A percentile compares a stretch with the other conserved stretches of the same genome.
phyloP scores from a whole-genome alignment of 2,113 vertebrate species.

The Delphinapterus leucas region DNA sequence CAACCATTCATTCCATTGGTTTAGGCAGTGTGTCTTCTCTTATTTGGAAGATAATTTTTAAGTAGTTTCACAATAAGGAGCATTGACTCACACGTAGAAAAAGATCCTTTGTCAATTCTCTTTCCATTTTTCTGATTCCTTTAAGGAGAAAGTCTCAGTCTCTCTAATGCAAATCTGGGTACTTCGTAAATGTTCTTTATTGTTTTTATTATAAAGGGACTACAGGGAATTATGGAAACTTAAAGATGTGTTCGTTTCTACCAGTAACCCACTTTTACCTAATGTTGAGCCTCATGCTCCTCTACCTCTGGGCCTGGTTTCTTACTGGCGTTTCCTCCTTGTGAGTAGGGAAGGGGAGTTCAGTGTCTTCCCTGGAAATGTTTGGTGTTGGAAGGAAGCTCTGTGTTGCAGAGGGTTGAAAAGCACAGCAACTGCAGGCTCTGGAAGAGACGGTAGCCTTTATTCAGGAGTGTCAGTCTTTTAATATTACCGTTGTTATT shows the following conservation, averaged over 20 bases:
- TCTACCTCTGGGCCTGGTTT: neutral
- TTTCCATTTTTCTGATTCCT: neutral
- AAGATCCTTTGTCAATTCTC: neutral
- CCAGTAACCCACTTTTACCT: neutral
- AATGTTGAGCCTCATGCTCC: neutral
- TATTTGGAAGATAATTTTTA: neutral
- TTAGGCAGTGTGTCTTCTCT: neutral
- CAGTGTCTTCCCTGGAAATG: neutral
- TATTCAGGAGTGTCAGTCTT: neutral
- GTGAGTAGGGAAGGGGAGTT: neutral
- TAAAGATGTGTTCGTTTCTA: neutral
- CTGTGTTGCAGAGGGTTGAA: neutral
- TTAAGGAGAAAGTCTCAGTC: neutral
- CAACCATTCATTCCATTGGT: neutral
- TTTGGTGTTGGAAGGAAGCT: neutral
- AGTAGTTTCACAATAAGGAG: neutral
- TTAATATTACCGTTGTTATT: neutral
- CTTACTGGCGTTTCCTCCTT: neutral
- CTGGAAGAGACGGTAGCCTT: neutral
- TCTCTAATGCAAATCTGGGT: neutral
- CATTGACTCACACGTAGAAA: neutral
- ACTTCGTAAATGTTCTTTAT: neutral
- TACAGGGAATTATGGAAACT: neutral
- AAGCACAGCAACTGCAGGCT: neutral
- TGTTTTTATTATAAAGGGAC: neutral